Conservation (phyloP, 2,888 invertebrate species). For the Chloroclysta siterata region DNA sequence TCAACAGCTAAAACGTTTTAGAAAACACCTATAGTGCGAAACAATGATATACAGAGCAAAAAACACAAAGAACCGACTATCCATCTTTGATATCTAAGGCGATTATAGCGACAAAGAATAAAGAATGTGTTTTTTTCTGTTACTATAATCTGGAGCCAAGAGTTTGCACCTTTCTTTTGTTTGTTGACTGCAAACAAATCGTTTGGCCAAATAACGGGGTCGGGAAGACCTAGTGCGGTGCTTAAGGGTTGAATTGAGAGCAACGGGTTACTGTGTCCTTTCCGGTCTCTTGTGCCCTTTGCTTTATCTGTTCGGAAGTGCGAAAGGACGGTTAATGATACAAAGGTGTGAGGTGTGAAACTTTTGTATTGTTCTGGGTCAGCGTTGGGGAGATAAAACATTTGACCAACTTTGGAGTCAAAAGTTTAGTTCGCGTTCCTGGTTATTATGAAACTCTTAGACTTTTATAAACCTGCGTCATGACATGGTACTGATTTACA, state of each 20-base stretch:
- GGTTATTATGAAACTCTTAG: too few relatives aligned
- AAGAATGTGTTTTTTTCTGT: slow-evolving; percentile 50
- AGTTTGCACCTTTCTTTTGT: slow-evolving; percentile 80
- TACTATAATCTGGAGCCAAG: slow-evolving; percentile 45
- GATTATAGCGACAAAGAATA: slow-evolving; percentile 66
- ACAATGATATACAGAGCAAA: slow-evolving; percentile 56
- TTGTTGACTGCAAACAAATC: slow-evolving; percentile 83
- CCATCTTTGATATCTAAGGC: slow-evolving; percentile 75
- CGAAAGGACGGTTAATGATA: slow-evolving; percentile 59
- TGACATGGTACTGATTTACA: too few relatives aligned
- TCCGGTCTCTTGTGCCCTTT: slow-evolving; percentile 68
- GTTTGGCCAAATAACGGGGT: slow-evolving; percentile 73
- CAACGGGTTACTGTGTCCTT: slow-evolving; percentile 78
- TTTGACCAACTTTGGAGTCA: slow-evolving; percentile 14
- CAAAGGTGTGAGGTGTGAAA: slow-evolving; percentile 63
- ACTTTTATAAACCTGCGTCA: too few relatives aligned
- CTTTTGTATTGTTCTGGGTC: slow-evolving; percentile 43
- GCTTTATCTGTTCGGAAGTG: slow-evolving; percentile 68
- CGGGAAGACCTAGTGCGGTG: slow-evolving; percentile 69
- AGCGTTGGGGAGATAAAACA: slow-evolving; percentile 16
- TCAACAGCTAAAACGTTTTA: slow-evolving; percentile 73
- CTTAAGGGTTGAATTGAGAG: slow-evolving; percentile 77
- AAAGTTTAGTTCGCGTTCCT: slow-evolving; percentile 12
- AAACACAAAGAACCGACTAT: slow-evolving; percentile 69
- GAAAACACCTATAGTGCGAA: slow-evolving; percentile 59